These are phyloP conservation scores for Drosophila obscura DNA, from an alignment of 1,140 invertebrate genomes.

Conservation along the genomic window DNA sequence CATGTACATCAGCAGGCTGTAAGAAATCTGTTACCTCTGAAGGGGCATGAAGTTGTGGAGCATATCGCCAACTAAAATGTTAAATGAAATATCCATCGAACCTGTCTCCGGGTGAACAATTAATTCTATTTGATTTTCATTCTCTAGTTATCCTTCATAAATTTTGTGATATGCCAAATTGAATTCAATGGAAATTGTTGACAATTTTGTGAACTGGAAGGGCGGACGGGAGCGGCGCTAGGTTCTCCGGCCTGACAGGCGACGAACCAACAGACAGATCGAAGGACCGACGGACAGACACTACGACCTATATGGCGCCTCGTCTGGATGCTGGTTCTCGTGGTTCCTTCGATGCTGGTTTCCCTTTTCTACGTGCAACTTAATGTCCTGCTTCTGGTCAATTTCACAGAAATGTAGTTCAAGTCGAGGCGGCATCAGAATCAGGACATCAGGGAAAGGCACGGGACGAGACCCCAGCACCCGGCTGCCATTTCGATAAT, in stretches of 20 bases:
- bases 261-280: background rate
- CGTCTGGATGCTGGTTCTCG: background rate
- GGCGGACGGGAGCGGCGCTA: background rate
- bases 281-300: background rate
- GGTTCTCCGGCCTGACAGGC: conserved; percentile 1
- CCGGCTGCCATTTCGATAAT: conserved; percentile 74
- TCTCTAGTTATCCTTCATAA: conserved; percentile 22
- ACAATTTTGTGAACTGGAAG: conserved; percentile 20
- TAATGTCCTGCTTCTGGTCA: conserved; percentile 59
- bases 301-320: conserved; percentile 18
- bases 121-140: conserved; percentile 61
- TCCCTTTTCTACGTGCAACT: conserved; percentile 34
- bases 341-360: no score
- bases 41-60: no score
- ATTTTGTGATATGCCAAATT: conserved; percentile 54
- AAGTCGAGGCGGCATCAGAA: conserved; percentile 36
- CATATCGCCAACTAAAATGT: no score
- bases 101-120: conserved; percentile 10
- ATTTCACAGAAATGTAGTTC: conserved; percentile 67
- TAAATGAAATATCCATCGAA: no score
- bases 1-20: no score
- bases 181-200: conserved; percentile 44
- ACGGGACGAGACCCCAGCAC: conserved; percentile 4
- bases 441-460: background rate
- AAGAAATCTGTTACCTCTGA: no score